A percentile compares a stretch with the other conserved stretches of the same genome.
Conservation (phyloP, 1,140 invertebrate genomes). For the Diprion similis region DNA sequence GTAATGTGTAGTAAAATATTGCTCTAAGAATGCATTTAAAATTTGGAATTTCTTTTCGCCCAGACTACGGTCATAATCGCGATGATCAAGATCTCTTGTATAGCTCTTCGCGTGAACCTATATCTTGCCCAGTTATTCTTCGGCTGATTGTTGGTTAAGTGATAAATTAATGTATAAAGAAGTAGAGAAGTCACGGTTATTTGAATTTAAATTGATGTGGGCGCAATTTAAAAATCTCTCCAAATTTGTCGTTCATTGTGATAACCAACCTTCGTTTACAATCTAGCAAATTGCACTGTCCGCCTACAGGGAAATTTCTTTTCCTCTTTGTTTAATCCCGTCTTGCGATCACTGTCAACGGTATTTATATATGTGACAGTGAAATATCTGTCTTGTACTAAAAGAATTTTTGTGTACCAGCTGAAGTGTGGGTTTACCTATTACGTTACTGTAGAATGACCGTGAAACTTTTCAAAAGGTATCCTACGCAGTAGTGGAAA, state of each 20-base stretch:
- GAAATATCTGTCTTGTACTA: too few species aligned
- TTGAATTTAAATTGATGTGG: too few species aligned
- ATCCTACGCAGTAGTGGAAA: too few species aligned
- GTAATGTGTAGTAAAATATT: constrained; percentile 32
- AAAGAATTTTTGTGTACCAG: too few species aligned
- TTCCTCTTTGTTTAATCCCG: not conserved
- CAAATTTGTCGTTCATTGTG: not conserved
- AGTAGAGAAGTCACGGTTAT: too few species aligned
- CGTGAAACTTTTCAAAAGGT: too few species aligned
- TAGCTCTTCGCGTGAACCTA: not conserved
- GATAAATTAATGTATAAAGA: too few species aligned
- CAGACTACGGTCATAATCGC: too few species aligned
- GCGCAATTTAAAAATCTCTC: not conserved
- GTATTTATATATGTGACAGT: not conserved
- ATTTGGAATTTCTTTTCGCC: not conserved
- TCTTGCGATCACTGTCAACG: not conserved
- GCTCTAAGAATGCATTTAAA: constrained; percentile 1
- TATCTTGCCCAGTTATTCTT: not conserved
- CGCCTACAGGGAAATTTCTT: not conserved
- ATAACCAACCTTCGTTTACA: not conserved
- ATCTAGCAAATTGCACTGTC: constrained; percentile 5
- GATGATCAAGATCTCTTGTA: not conserved
- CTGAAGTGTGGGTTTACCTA: too few species aligned
- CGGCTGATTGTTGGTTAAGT: too few species aligned
- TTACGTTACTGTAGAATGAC: too few species aligned